Evolutionary conservation across 2,113 vertebrate species (phyloP).

Genomic region (Oostethus manadensis): DNA sequence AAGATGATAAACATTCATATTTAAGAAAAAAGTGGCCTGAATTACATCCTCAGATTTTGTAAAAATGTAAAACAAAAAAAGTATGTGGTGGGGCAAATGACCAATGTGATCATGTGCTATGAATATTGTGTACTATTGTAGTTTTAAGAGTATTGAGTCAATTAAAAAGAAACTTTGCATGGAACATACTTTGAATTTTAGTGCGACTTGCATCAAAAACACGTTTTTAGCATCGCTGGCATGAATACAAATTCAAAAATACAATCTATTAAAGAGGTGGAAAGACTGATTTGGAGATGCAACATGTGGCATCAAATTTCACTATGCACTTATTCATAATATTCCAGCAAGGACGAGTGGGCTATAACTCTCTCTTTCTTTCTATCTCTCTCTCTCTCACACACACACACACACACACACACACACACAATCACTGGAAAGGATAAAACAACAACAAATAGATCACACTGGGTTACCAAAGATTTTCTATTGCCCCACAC

Average conservation of each 20-base stretch:
- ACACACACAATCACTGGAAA: neutral
- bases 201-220: neutral
- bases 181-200: neutral
- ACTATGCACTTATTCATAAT: slow-evolving; percentile 9
- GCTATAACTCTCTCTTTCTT: neutral
- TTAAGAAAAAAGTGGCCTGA: no score
- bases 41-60: no score
- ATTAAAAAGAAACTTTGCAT: neutral
- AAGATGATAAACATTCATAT: no score
- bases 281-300: neutral
- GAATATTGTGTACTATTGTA: neutral
- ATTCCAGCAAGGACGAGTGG: slow-evolving; percentile 3
- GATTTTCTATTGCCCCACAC: no score
- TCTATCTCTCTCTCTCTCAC: neutral
- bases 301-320: slow-evolving; percentile 5
- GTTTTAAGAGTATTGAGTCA: neutral
- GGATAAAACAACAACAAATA: neutral
- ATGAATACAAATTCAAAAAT: slow-evolving; percentile 4
- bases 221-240: neutral
- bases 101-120: neutral
- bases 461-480: neutral
- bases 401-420: neutral
- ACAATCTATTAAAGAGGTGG: slow-evolving; percentile 5
- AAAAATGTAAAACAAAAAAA: no score
- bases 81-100: no score